Percentiles rank a stretch among this genome's conserved stretches.
phyloP scores from a whole-genome alignment of 1,140 invertebrate species.

The Zaprionus ornatus region DNA sequence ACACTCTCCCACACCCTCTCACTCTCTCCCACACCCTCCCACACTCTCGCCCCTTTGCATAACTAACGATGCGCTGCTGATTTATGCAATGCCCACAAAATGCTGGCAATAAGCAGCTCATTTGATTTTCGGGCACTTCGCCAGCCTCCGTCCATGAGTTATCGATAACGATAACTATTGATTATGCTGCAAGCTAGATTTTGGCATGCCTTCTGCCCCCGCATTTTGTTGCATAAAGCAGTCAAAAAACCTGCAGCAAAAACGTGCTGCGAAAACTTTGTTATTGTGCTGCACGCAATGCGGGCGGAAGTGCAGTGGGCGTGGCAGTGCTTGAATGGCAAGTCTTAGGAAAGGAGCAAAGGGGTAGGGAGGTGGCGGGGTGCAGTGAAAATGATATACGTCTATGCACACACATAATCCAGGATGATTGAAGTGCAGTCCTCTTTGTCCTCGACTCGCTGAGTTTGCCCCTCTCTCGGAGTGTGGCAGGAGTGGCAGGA shows the following conservation, averaged over 20 bases:
- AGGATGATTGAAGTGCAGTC: constrained; percentile 37
- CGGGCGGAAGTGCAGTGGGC: neutral
- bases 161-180: constrained; percentile 23
- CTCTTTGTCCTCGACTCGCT: constrained; percentile 12
- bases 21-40: neutral
- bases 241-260: neutral
- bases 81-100: constrained; percentile 38
- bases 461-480: neutral
- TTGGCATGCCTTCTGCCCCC: neutral
- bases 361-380: neutral
- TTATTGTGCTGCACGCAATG: constrained; percentile 5
- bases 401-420: constrained; percentile 19
- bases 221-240: constrained; percentile 1
- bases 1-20: neutral
- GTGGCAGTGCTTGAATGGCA: neutral
- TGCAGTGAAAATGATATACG: constrained; percentile 26
- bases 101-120: constrained; percentile 31
- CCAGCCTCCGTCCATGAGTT: neutral
- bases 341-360: too few relatives aligned
- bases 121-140: constrained; percentile 11
- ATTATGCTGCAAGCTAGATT: neutral
- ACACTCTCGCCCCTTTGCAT: constrained; percentile 34
- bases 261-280: constrained; percentile 24
- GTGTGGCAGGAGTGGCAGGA: neutral
- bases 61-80: constrained; percentile 44